Evolutionary conservation across 2,888 invertebrate species (phyloP), one percentile per base, ranked within the genome.

Genomic region (Reticulitermes lucifugus): DNA sequence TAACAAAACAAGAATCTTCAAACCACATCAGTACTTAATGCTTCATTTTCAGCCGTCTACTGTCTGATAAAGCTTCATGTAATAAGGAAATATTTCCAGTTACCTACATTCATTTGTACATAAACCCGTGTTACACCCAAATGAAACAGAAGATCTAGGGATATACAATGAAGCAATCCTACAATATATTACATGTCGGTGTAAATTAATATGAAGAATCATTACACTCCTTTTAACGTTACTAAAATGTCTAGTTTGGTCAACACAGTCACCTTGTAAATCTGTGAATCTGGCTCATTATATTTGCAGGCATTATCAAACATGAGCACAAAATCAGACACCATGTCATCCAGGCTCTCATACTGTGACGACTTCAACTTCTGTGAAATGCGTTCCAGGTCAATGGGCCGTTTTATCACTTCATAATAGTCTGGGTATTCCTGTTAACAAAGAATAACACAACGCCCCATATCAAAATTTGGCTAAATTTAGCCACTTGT

Each of bases 351-450:
- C 43, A 98, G 93, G 35, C 93, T 94, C 81, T 95, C 95, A 90
- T 98, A 99, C 83, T 90, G 89, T 86, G 93, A 93, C 87, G 94
- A 94, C 90, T 96, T 97, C 55, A 97, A 91, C 89, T 97, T 97
- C 85, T 96, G 96, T 0, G 96, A 96, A 86, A 99, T 98, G 89
- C 95, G 95, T 89, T 98, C 98, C 95, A 99, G 95, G 90, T 99
- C 99, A 89, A 99, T 97, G 0, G 99, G 99, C 88, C 96, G 96
- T 89, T 97, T 98, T 84, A 99, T 99, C 0, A 99, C 95, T 90
- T 99, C 98, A 90, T 98, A 99, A 91, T 99, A 99, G 89, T 98
- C 98, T 0, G 99, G 99, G 91, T 98, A 98, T 89, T 98, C 97
- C 91, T 95, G 91, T 73, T 90, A 89, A 43, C n/a, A 65, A 7